These are phyloP conservation scores for Orthonychiurus folsomi DNA, from an alignment of 2,888 invertebrate species.

Conservation along the genomic window DNA sequence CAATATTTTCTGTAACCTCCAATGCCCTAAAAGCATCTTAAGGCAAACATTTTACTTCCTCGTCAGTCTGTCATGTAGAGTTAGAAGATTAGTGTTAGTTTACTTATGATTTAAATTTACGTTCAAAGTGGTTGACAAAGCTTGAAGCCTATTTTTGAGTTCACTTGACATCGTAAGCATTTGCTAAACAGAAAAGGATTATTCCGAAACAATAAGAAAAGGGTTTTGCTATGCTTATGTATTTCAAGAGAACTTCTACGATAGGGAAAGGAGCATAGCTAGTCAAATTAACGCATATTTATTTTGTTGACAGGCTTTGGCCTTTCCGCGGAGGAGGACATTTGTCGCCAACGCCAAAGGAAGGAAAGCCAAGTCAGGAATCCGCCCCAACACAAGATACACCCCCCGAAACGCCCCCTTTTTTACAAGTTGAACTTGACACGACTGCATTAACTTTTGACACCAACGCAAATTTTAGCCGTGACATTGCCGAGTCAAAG, in stretches of 20 bases:
- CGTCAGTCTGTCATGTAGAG: not conserved
- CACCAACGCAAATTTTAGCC: not conserved
- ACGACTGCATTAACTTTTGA: too few species aligned
- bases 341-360: not conserved
- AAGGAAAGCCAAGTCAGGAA: not conserved
- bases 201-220: not conserved
- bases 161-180: too few species aligned
- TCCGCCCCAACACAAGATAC: not conserved
- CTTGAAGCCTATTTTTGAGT: too few species aligned
- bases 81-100: not conserved
- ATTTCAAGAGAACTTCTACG: not conserved
- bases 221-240: not conserved
- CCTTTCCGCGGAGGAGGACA: not conserved
- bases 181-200: too few species aligned
- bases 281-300: not conserved
- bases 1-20: not conserved
- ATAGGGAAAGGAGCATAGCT: not conserved
- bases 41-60: not conserved
- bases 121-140: too few species aligned
- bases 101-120: not conserved
- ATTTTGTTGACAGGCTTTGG: not conserved
- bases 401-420: too few species aligned
- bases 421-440: too few species aligned
- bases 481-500: not conserved
- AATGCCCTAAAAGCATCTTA: too few species aligned